Evolutionary conservation across 2,797 vertebrate genomes (phyloP).

Genomic region (Gallinago nigripennis): DNA sequence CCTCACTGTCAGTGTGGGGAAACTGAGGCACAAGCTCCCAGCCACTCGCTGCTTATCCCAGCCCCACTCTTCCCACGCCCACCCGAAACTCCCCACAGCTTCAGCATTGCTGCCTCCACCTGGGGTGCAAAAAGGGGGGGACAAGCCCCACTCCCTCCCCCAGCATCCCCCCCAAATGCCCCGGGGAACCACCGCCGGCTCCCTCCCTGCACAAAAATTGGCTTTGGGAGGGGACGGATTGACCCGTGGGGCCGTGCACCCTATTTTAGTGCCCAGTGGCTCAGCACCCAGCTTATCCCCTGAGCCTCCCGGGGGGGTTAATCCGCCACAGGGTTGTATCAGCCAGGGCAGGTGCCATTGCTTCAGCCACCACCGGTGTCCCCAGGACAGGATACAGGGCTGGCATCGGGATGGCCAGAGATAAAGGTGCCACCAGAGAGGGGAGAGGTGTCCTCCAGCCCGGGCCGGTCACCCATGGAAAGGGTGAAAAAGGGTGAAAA

Average conservation of each 20-base stretch:
- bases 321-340: not conserved
- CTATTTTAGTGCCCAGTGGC: not conserved
- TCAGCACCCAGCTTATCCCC: slow-evolving; percentile 45
- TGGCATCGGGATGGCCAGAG: not conserved
- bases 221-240: not conserved
- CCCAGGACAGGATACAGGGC: fast-evolving
- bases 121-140: not conserved
- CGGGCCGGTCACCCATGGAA: not conserved
- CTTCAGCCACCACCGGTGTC: not conserved
- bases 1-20: not conserved
- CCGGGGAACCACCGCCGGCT: fast-evolving
- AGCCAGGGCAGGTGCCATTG: not conserved
- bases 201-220: not conserved
- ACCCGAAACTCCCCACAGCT: not conserved
- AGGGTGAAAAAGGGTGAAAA: not conserved
- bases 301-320: not conserved
- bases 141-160: not conserved
- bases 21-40: not conserved
- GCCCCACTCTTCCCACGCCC: not conserved
- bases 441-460: not conserved
- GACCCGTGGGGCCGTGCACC: not conserved
- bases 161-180: not conserved
- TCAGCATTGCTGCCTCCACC: not conserved
- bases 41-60: not conserved
- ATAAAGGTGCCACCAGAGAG: not conserved